These are phyloP conservation scores for Hiodon alosoides DNA, from an alignment of 2,113 vertebrate genomes.

Conservation along the genomic window DNA sequence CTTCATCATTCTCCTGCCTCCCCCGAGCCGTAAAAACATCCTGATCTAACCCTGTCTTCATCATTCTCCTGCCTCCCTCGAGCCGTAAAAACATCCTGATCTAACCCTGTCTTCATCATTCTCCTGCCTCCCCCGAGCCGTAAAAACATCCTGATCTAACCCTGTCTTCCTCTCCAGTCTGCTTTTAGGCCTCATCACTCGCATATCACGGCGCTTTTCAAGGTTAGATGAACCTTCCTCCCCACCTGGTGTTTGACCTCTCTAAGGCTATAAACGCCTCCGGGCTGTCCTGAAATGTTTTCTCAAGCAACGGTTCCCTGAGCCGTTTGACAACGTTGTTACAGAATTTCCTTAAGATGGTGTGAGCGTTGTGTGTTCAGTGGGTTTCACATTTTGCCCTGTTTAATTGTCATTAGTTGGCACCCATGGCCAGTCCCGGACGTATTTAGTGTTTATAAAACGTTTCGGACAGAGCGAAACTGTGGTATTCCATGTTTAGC, in stretches of 20 bases:
- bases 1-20: neutral
- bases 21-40: constrained; percentile 34
- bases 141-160: constrained; percentile 36
- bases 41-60: constrained; percentile 34
- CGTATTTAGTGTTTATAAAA: no score
- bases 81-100: constrained; percentile 38
- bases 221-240: constrained; percentile 49
- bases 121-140: constrained; percentile 17
- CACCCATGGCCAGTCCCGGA: no score
- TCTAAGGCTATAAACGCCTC: neutral
- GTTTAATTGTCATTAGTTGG: neutral
- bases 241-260: constrained; percentile 3
- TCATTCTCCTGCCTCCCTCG: constrained; percentile 8
- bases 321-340: neutral
- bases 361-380: neutral
- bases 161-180: constrained; percentile 57
- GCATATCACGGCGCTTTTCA: constrained; percentile 57
- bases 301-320: neutral
- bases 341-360: neutral
- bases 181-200: constrained; percentile 57
- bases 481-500: no score
- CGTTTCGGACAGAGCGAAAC: no score
- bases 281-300: neutral
- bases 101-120: constrained; percentile 28
- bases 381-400: neutral